Evolutionary conservation across 2,888 invertebrate genomes (phyloP), one percentile per base, ranked within the genome.

Genomic region (Hedychridium roseum): DNA sequence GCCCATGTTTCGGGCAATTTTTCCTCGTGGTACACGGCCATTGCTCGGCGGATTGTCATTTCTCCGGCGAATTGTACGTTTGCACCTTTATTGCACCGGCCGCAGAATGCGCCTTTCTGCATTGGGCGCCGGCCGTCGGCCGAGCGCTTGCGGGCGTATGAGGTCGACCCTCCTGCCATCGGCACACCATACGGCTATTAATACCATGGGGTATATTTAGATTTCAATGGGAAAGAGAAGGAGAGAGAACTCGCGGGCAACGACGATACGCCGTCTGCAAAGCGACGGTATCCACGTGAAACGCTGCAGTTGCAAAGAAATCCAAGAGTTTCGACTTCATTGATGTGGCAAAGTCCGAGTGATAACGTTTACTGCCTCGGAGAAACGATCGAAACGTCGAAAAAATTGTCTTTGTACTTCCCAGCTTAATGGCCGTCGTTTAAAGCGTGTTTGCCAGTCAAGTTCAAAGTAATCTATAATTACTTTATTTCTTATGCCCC

Each of bases 131-230:
- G 2, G 20, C 9, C 16, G 36, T 43, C 35, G 43, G 38, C 28
- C 43, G 16, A 3, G 44, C 15, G 51, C 64, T 57, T 38, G 62
- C 44, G 51, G 48, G 51, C 56, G 57, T 65, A 59, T 51, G 55
- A 58, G 53, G 53, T n/a, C 49, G 50, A 60, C 54, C 60, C 66
- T 64, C 64, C 59, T 57, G 66, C 61, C 64, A 50, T 50, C 49
- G 60, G 52, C 54, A 55, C 57, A 64, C 63, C 60, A 57, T 54
- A 57, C 60, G 57, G n/a, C 75, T 75, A 75, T 75, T 75, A 75
- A 75, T 75, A 75, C 66, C 69, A 57, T 55, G 52, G 62, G 64
- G 65, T 76, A 75, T 74, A 74, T 76, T 74, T 74, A 75, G 72
- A 66, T 60, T 70, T 73, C 64, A 74, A 74, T 75, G 72, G 69